Evolutionary conservation across 1,140 invertebrate species (phyloP), one percentile per base, ranked within the genome.

Genomic region (Helicoverpa armigera): DNA sequence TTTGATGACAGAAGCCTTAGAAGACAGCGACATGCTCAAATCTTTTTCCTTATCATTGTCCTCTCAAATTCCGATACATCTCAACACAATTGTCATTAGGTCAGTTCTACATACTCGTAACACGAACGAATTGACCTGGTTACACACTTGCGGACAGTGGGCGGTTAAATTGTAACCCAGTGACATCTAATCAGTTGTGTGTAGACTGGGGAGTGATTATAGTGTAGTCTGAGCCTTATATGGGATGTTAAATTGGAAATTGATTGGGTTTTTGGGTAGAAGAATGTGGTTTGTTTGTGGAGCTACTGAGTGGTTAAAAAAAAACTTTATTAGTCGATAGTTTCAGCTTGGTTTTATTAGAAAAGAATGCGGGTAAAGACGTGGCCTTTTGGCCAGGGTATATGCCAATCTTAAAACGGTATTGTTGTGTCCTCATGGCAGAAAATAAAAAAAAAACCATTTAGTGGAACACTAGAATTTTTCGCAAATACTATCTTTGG

Each of bases 141-240:
- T 72, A 72, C 69, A 72, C 50, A 72, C 69, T 53, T 51, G n/a
- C 50, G 43, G 65, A 48, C 12, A 29, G 69, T 72, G 50, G 69
- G 69, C 69, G 69, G 29, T 54, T 12, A 23, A 69, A 54, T 29
- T 13, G 69, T 72, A 72, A 72, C 69, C 69, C 16, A 72, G 69
- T 72, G 23, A 72, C 67, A 53, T n/a, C 50, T 1, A n/a, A 31
- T 51, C 7, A 14, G 14, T 54, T 54, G 18, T 3, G 50, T 51
- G 4, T 29, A 29, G 69, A 72, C 13, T 10, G 0, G n/a, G 50
- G 50, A 12, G 12, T 51, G 29, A 9, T 16, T 35, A 2, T 72
- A 31, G 50, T 51, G 69, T 72, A 23, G 3, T 31, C n/a, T 2
- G n/a, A 29, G 69, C 48, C 50, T 72, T 72, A 72, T 72, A 54